phyloP scores from a whole-genome alignment of 2,888 invertebrate genomes.

The Troilus luridus region DNA sequence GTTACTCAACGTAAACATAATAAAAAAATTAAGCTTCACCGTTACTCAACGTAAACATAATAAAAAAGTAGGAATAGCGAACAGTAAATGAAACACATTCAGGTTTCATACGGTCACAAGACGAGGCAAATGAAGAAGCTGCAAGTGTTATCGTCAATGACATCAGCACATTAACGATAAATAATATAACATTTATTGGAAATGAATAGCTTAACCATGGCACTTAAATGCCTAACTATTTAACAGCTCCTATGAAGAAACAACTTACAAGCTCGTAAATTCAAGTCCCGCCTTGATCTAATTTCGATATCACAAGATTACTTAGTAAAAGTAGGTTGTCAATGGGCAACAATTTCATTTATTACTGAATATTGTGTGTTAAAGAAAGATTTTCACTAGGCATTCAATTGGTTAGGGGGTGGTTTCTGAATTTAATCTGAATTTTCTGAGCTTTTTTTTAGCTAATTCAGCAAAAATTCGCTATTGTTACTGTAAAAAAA shows the following conservation, averaged over 20 bases:
- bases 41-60: no score
- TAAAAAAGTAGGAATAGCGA: no score
- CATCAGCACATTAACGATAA: background rate
- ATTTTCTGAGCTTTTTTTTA: no score
- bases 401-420: no score
- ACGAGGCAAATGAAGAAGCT: background rate
- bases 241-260: slow-evolving; percentile 5
- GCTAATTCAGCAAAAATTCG: no score
- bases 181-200: background rate
- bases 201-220: background rate
- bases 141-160: background rate
- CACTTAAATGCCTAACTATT: background rate
- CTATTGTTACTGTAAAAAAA: no score
- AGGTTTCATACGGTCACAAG: no score
- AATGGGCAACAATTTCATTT: slow-evolving; percentile 9
- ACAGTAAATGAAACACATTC: no score
- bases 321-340: slow-evolving; percentile 16
- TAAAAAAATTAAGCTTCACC: no score
- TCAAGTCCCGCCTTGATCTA: slow-evolving; percentile 9
- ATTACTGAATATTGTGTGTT: background rate
- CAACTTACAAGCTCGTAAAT: slow-evolving; percentile 8
- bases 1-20: no score
- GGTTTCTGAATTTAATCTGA: no score
- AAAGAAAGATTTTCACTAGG: background rate
- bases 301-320: background rate